Evolutionary conservation across 2,888 invertebrate species (phyloP).

Genomic region (Orthosia cruda): DNA sequence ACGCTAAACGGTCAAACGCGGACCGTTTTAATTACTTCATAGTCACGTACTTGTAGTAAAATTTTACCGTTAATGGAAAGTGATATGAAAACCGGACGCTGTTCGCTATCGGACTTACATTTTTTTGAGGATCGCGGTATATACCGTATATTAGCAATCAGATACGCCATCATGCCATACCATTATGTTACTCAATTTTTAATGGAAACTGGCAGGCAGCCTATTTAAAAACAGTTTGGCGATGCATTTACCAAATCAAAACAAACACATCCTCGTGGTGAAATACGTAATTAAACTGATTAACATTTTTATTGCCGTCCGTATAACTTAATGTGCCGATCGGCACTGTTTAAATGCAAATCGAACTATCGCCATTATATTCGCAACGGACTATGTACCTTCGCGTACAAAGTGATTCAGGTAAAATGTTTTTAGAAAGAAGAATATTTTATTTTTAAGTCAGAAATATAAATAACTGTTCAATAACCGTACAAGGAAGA

Average conservation of each 20-base stretch:
- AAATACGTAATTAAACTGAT: slow-evolving; percentile 66
- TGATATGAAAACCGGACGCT: slow-evolving; percentile 83
- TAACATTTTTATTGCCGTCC: slow-evolving; percentile 68
- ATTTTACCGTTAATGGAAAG: slow-evolving; percentile 89
- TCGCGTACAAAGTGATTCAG: slow-evolving; percentile 51
- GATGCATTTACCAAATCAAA: slow-evolving; percentile 62
- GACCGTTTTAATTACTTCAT: slow-evolving; percentile 91
- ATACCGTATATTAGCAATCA: slow-evolving; percentile 34
- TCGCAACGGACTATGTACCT: slow-evolving; percentile 61
- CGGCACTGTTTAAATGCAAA: slow-evolving; percentile 73
- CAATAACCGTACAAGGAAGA: slow-evolving; percentile 22
- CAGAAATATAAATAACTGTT: slow-evolving; percentile 9
- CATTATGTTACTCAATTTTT: neutral
- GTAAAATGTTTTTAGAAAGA: slow-evolving; percentile 2
- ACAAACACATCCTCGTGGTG: slow-evolving; percentile 67
- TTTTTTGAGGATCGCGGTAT: slow-evolving; percentile 57
- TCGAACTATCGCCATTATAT: slow-evolving; percentile 72
- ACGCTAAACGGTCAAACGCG: slow-evolving; percentile 80
- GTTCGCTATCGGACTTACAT: slow-evolving; percentile 71
- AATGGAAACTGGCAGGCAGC: neutral
- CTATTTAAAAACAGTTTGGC: neutral
- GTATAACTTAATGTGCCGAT: slow-evolving; percentile 66
- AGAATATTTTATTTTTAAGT: neutral
- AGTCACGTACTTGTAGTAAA: slow-evolving; percentile 86
- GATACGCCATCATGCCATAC: slow-evolving; percentile 4